Conservation (phyloP, 64 coral and sea anemone species). For the Stichodactyla mertensii region DNA sequence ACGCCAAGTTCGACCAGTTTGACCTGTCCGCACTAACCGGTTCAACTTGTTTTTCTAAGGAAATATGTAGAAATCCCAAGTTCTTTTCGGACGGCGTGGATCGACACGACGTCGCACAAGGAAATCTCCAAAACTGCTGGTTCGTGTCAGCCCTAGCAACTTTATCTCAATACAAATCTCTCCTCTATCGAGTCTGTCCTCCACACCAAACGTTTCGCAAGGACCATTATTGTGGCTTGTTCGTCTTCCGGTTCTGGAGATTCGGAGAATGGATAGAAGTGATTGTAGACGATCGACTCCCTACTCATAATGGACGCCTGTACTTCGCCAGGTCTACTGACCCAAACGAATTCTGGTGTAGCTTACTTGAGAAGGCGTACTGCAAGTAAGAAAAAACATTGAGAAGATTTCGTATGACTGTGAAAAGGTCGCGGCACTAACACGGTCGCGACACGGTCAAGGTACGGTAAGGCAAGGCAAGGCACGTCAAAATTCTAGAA, state of each 20-base stretch:
- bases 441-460: no score
- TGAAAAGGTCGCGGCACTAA: neutral
- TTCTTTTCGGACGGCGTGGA: conserved; percentile 56
- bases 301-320: conserved; percentile 59
- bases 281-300: conserved; percentile 72
- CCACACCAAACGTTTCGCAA: conserved; percentile 56
- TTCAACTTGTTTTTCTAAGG: conserved; percentile 23
- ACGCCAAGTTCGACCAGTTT: no score
- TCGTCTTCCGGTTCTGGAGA: conserved; percentile 79
- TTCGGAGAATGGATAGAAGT: conserved; percentile 92
- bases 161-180: conserved; percentile 51
- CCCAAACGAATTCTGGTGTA: conserved; percentile 75
- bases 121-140: conserved; percentile 77
- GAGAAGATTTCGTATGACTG: neutral
- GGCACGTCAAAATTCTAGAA: no score
- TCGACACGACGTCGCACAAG: conserved; percentile 70
- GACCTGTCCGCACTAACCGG: no score
- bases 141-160: conserved; percentile 66
- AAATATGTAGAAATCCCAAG: conserved; percentile 65
- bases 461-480: no score
- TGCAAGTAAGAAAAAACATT: conserved; percentile 56
- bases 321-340: conserved; percentile 62
- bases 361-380: conserved; percentile 77
- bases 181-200: conserved; percentile 68
- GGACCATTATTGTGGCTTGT: conserved; percentile 73